Evolutionary conservation across 2,888 invertebrate genomes (phyloP).

Genomic region (Empis livida): DNA sequence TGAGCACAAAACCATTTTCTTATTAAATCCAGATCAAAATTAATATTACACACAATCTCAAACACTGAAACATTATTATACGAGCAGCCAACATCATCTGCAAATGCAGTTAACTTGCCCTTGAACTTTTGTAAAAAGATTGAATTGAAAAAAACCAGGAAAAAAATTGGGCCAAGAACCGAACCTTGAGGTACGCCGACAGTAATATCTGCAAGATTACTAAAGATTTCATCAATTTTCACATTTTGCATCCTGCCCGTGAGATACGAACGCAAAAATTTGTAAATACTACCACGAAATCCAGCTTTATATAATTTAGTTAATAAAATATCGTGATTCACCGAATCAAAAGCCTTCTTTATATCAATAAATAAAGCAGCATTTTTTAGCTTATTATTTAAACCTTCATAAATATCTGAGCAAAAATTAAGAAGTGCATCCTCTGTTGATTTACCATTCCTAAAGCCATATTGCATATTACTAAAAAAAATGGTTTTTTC

Average conservation of each 20-base stretch:
- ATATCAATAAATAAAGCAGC: too few relatives aligned
- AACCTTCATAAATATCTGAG: neutral
- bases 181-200: neutral
- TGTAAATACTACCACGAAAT: neutral
- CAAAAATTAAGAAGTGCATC: neutral
- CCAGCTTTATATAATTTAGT: neutral
- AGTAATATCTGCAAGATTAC: neutral
- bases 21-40: neutral
- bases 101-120: neutral
- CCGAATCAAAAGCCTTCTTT: neutral
- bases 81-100: slow-evolving; percentile 1
- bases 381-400: neutral
- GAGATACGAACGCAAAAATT: neutral
- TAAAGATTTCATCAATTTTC: neutral
- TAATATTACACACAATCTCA: slow-evolving; percentile 1
- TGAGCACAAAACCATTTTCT: slow-evolving; percentile 1
- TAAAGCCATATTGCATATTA: neutral
- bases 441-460: neutral
- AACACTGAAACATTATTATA: neutral
- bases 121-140: neutral
- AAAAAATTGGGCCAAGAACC: neutral
- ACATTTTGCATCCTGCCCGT: neutral
- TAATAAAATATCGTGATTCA: neutral
- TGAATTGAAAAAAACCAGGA: neutral
- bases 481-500: neutral